A percentile compares a stretch with the other conserved stretches of the same genome.
Conservation (phyloP, 1,140 invertebrate species). For the Copidosoma floridanum region DNA sequence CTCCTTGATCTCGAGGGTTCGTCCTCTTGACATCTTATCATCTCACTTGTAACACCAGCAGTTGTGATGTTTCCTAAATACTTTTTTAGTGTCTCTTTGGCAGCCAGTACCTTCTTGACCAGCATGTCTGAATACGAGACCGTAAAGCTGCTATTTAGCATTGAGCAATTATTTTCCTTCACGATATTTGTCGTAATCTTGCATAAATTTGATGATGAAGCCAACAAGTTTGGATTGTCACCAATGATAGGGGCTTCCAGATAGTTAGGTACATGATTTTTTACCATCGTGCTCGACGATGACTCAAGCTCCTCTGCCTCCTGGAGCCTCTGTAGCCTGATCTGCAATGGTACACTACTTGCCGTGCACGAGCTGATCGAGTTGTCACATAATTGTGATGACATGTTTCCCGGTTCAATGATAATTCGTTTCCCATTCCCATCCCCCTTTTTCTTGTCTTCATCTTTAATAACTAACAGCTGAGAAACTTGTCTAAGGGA, state of each 20-base stretch:
- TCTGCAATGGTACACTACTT: not conserved
- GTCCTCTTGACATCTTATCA: too few species aligned
- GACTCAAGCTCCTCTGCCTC: constrained; percentile 3
- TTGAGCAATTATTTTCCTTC: constrained; percentile 3
- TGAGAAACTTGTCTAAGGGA: too few species aligned
- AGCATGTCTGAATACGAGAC: constrained; percentile 43
- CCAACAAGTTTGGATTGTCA: constrained; percentile 2
- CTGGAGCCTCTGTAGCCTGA: not conserved
- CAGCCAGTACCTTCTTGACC: constrained; percentile 51
- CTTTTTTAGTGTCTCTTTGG: constrained; percentile 51
- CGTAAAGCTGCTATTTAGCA: too few species aligned
- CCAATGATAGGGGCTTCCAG: not conserved
- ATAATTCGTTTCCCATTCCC: not conserved
- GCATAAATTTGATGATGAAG: not conserved
- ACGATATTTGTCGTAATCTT: not conserved
- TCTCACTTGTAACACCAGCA: too few species aligned
- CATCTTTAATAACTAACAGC: too few species aligned
- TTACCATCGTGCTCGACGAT: not conserved
- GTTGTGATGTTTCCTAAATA: constrained; percentile 38
- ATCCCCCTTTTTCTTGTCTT: not conserved
- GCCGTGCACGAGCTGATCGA: not conserved
- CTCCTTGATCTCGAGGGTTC: too few species aligned
- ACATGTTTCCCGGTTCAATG: not conserved
- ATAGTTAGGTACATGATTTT: constrained; percentile 1
- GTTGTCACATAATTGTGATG: too few species aligned